Base-by-base conservation (phyloP, 1,140 invertebrate genomes). In the Portunus trituberculatus region DNA sequence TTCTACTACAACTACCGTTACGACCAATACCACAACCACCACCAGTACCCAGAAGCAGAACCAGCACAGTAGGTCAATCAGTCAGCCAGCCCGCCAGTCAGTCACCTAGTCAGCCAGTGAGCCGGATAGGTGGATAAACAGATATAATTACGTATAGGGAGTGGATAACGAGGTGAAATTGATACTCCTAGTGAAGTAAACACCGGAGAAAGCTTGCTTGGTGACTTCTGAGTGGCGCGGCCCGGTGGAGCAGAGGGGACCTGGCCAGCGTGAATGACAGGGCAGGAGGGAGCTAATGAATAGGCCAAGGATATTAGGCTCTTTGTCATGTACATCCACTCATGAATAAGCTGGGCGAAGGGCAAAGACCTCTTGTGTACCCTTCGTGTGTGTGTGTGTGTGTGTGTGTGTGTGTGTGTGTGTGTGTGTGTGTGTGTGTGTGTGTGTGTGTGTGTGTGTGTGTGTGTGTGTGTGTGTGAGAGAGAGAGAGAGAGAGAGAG, bases 401-500 rank as follows among this genome's bases (percentile, higher is more conserved):
- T 59, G 52, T 59, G 52, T 59, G 52, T 59, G 52, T 59, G 52
- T 59, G 52, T 59, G 52, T 59, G 52, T 59, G 52, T 59, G 52
- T 59, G 52, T 59, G 52, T 4, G 52, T 4, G 52, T 4, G 52
- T 4, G 52, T 4, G 52, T 4, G 52, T 4, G 52, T 4, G 52
- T 52, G 48, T 52, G 48, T 52, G 48, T 52, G 48, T 52, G 48
- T 52, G 48, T 52, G 48, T 52, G 48, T 52, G 48, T 52, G 48
- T 52, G 48, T 52, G 48, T 52, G 48, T 52, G 48, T 52, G 48
- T 52, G 48, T 52, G 48, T 52, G 6, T 52, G 67, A 76, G 67
- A 76, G 67, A 76, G 67, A 76, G 67, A 76, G 67, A 76, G 67
- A 76, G 67, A 76, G 67, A 76, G 67, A 76, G 67, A 76, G 67